These are phyloP conservation scores for Palloptera scutellata DNA, from an alignment of 2,888 invertebrate species.

Conservation along the genomic window DNA sequence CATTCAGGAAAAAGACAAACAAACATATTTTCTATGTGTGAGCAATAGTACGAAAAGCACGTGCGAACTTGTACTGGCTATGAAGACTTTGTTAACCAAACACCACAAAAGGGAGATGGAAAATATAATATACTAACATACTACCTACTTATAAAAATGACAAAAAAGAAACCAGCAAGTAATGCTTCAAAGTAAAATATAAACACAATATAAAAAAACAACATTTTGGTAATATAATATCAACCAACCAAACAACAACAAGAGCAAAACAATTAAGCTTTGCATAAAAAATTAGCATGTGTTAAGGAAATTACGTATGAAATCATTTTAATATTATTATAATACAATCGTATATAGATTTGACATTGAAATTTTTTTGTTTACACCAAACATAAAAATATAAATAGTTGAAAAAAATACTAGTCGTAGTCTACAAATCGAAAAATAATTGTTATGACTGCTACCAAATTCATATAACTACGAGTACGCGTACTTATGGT, in stretches of 20 bases:
- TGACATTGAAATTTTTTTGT: constrained; percentile 50
- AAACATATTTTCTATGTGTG: neutral
- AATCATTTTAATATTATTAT: no score
- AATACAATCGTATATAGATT: constrained; percentile 1
- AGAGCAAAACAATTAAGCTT: no score
- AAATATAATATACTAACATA: neutral
- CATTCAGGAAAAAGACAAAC: no score
- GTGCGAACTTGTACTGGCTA: constrained; percentile 24
- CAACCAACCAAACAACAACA: no score
- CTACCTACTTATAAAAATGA: neutral
- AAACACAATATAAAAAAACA: neutral
- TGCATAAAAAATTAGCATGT: no score
- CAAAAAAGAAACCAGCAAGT: neutral
- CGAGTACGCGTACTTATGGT: no score
- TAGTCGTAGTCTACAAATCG: no score
- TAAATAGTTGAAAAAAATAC: neutral
- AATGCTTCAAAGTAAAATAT: no score
- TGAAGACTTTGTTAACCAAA: neutral
- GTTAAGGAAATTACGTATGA: no score
- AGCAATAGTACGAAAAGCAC: constrained; percentile 40
- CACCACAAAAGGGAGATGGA: neutral
- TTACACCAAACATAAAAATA: no score
- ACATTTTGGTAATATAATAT: neutral
- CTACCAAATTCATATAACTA: no score
- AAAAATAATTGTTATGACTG: no score